phyloP scores from a whole-genome alignment of 2,113 vertebrate genomes.

The Lampris incognitus region DNA sequence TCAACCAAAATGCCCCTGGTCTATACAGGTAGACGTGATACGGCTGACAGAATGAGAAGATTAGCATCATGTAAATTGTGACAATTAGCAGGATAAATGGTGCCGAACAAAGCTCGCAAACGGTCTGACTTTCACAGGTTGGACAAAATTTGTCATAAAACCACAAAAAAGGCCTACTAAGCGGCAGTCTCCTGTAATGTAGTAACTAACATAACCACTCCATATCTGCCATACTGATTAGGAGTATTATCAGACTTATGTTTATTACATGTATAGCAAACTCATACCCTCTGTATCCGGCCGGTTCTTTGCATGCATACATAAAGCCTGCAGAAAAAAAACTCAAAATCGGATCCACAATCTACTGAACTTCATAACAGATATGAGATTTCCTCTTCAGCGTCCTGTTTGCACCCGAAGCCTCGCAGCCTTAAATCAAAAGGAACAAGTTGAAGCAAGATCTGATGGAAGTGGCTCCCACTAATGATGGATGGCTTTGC shows the following conservation, averaged over 20 bases:
- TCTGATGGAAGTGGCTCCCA: conserved; percentile 16
- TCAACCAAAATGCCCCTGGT: no score
- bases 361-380: neutral
- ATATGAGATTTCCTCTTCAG: neutral
- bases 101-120: no score
- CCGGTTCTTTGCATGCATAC: neutral
- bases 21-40: no score
- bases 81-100: no score
- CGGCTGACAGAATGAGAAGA: no score
- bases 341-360: neutral
- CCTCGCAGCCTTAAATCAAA: conserved; percentile 14
- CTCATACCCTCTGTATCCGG: neutral
- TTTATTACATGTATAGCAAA: neutral
- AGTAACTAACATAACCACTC: neutral
- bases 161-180: no score
- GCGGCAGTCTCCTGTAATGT: no score
- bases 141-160: no score
- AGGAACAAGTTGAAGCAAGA: conserved; percentile 58
- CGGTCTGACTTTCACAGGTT: neutral
- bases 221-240: neutral
- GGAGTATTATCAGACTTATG: neutral
- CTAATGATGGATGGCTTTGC: conserved; percentile 23
- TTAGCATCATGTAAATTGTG: no score
- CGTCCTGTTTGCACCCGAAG: conserved; percentile 2
- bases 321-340: neutral